phyloP scores from a whole-genome alignment of 2,888 invertebrate species.

The Lepidonotus clava region DNA sequence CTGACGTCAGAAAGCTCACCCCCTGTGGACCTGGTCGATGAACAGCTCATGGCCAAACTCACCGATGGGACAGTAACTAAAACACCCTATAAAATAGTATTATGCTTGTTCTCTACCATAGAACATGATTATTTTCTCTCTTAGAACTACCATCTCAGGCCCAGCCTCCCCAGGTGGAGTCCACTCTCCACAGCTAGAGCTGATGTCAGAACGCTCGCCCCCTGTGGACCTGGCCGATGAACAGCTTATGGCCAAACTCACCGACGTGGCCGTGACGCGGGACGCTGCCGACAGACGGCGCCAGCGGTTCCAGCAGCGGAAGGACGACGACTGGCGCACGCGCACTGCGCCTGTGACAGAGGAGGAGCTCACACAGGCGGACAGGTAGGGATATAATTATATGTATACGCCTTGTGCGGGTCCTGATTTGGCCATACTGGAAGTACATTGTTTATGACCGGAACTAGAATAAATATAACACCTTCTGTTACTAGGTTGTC shows the following conservation, averaged over 20 bases:
- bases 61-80: slow-evolving; percentile 66
- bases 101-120: too few species aligned
- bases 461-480: too few species aligned
- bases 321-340: slow-evolving; percentile 82
- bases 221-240: slow-evolving; percentile 63
- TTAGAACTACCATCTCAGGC: slow-evolving; percentile 1
- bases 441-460: too few species aligned
- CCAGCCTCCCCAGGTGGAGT: slow-evolving; percentile 21
- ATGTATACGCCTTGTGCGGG: too few species aligned
- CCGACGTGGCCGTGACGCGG: slow-evolving; percentile 66
- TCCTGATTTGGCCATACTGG: too few species aligned
- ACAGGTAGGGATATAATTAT: too few species aligned
- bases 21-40: slow-evolving; percentile 61
- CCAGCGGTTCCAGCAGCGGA: slow-evolving; percentile 80
- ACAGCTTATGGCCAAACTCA: slow-evolving; percentile 72
- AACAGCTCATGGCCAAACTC: slow-evolving; percentile 72
- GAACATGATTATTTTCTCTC: too few species aligned
- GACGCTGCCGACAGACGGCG: slow-evolving; percentile 63
- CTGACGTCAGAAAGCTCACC: too few species aligned
- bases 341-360: slow-evolving; percentile 76
- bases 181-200: neutral
- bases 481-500: too few species aligned
- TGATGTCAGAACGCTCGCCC: neutral
- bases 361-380: slow-evolving; percentile 74
- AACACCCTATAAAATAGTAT: too few species aligned